A percentile compares a stretch with the other conserved stretches of the same genome.
Evolutionary conservation across 2,888 invertebrate genomes (phyloP).

Genomic region (Chymomyza procnemis): DNA sequence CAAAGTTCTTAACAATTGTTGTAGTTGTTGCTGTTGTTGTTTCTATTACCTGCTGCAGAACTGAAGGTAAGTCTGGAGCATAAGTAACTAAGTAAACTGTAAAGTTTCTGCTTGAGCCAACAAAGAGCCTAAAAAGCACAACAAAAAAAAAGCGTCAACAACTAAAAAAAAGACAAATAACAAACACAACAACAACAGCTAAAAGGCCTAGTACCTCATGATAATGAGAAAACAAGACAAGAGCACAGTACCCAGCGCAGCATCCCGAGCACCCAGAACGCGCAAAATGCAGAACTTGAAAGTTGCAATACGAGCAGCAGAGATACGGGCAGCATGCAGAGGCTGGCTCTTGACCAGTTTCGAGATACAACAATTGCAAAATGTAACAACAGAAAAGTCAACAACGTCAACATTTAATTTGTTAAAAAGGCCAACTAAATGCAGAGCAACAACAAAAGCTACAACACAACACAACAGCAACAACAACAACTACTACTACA

Average conservation of each 20-base stretch:
- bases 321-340: conserved; percentile 4
- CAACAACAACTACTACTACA: conserved; percentile 31
- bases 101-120: neutral
- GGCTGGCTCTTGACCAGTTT: neutral
- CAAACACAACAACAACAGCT: conserved; percentile 36
- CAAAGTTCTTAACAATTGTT: neutral
- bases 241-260: neutral
- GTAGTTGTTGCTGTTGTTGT: neutral
- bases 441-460: conserved; percentile 33
- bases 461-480: no score
- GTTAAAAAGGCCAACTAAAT: conserved; percentile 74
- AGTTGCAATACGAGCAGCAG: conserved; percentile 13
- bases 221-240: conserved; percentile 21
- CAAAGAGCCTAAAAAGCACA: conserved; percentile 22
- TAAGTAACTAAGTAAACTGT: neutral
- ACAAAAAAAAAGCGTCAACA: conserved; percentile 8
- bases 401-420: conserved; percentile 75
- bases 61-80: neutral
- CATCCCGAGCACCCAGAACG: conserved; percentile 16
- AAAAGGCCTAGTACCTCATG: conserved; percentile 34
- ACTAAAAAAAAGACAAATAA: conserved; percentile 17
- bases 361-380: neutral
- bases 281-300: conserved; percentile 38
- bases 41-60: neutral
- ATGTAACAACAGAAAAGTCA: conserved; percentile 43